Base-by-base conservation (phyloP, 2,113 vertebrate species). In the Chlamydotis undulata region DNA sequence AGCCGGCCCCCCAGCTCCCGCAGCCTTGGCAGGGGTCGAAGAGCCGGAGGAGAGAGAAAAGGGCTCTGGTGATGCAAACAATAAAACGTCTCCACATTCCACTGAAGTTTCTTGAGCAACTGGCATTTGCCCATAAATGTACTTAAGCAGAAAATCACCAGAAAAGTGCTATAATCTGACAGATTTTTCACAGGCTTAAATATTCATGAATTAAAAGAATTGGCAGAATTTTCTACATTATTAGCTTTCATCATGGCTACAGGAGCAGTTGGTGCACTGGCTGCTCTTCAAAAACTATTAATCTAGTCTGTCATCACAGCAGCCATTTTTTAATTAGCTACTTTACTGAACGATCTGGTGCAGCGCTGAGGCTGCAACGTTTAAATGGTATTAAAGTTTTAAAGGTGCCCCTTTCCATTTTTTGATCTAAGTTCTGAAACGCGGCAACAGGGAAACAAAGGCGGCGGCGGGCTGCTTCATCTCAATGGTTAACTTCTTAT, bases 191-290 rank as follows among this genome's bases (percentile, higher is more conserved):
- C 97, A 98, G 98, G 96, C 97, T 98, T 98, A 98, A 98, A 98
- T 98, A 98, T 98, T 98, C 98, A 98, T 98, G 98, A 98, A 98
- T 98, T 98, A 98, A 97, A 98, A 92, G 97, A 98, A 98, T 97
- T 98, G 98, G 98, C 98, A 98, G 98, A 97, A 98, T 98, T 98
- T 98, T 97, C 98, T 97, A 94, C 97, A 91, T 97, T 98, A 98
- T 98, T 98, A 98, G 97, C 98, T 98, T 98, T 97, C 98, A 97
- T 97, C 97, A 43, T 97, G 97, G 98, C 97, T 97, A 87, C 96
- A 96, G 97, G 96, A 98, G 97, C 98, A 98, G 98, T 98, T 98
- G 98, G 97, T 95, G 90, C 90, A 78, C 97, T 98, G 98, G 98
- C 97, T 95, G 97, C 97, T 97, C 97, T 97, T 98, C 98, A 98